Evolutionary conservation across 2,113 vertebrate species (phyloP).

Genomic region (Cryptomyrus ogoouensis): DNA sequence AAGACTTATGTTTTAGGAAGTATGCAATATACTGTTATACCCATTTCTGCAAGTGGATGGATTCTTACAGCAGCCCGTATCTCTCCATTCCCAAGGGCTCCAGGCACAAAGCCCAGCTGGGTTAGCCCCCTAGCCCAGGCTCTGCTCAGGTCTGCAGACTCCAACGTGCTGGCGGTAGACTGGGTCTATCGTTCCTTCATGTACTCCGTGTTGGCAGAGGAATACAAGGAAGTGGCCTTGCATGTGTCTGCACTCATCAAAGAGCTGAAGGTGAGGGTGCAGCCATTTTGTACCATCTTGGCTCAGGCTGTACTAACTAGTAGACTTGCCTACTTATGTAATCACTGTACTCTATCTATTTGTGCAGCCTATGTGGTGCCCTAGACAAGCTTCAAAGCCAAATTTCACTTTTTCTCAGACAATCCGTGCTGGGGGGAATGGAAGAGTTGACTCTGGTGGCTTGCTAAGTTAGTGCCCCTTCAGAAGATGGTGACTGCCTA

Average conservation of each 20-base stretch:
- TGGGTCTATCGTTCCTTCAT: constrained; percentile 75
- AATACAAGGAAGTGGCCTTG: constrained; percentile 71
- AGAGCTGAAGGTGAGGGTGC: constrained; percentile 57
- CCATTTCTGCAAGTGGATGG: not conserved
- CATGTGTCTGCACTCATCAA: constrained; percentile 75
- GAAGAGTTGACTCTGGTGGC: not conserved
- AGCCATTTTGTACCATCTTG: not conserved
- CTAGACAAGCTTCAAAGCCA: not conserved
- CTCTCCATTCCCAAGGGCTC: constrained; percentile 54
- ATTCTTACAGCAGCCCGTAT: not conserved
- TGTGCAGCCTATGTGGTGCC: not conserved
- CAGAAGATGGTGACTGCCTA: not conserved
- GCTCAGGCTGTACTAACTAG: not conserved
- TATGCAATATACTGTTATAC: not conserved
- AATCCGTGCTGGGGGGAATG: not conserved
- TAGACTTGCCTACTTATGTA: not conserved
- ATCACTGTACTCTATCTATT: not conserved
- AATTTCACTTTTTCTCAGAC: not conserved
- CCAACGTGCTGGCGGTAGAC: constrained; percentile 82
- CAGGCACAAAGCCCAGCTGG: constrained; percentile 86
- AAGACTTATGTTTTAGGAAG: not conserved
- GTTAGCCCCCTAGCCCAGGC: constrained; percentile 61
- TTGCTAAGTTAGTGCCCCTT: not conserved
- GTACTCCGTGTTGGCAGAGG: constrained; percentile 77
- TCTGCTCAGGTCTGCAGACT: constrained; percentile 58